Base-by-base conservation (phyloP, 1,140 invertebrate species). In the Homalodisca vitripennis region DNA sequence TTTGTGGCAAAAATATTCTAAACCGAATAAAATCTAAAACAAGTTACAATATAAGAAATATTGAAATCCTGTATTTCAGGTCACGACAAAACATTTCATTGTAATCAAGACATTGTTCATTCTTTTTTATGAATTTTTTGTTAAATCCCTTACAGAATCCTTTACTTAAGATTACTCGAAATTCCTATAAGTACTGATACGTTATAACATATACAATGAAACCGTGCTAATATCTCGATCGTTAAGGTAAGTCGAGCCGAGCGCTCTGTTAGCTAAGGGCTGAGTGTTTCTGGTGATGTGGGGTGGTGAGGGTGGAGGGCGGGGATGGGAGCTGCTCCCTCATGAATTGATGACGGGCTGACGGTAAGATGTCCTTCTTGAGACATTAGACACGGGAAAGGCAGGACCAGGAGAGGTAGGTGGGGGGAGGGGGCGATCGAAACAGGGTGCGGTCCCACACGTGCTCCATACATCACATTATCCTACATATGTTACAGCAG, bases 341-440 rank as follows among this genome's bases (percentile, higher is more conserved):
- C 55, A 60, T 60, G 55, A 60, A 60, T 60, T 60, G 55, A 60
- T 60, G 55, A 60, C 55, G 55, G 55, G 55, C 55, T 60, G 55
- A 60, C 55, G 55, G 22, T 60, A 60, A 60, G 55, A 60, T 60
- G 55, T 60, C 55, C 55, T 60, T 60, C 55, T 60, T 30, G 27
- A 60, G 55, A 60, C 55, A 60, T 60, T 60, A 60, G 55, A 26
- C 24, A 60, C 24, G 55, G 55, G 12, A 30, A 30, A 30, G 24
- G 55, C 55, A 60, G 55, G 55, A 3, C 48, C 48, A 51, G 22
- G 48, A 51, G 14, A 20, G 6, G 48, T 14, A 3, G 55, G 27
- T 6, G 26, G 26, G 22, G 55, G 26, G 22, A 26, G 55, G 48
- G 12, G 3, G 48, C 12, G 48, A 60, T 60, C 55, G 55, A 60